Conservation (phyloP, 2,797 vertebrate species). For the Pelobates cultripes region DNA sequence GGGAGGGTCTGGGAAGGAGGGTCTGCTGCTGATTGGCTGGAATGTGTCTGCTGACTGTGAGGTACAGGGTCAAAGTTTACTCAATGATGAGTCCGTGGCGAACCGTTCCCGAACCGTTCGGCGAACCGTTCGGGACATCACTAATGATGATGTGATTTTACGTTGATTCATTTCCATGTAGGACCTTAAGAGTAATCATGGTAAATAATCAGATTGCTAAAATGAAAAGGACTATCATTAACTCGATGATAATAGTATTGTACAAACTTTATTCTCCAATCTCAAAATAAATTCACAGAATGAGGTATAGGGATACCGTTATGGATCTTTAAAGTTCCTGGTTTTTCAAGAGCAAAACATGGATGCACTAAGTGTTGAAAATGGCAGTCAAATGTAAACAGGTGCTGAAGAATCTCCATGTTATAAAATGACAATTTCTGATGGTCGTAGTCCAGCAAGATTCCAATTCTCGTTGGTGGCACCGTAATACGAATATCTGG, state of each 20-base stretch:
- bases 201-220: too few relatives aligned
- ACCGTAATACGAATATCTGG: constrained; percentile 89
- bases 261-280: background rate
- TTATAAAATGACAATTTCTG: constrained; percentile 89
- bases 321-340: constrained; percentile 78
- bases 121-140: too few relatives aligned
- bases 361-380: constrained; percentile 83
- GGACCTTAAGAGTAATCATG: too few relatives aligned
- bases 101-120: too few relatives aligned
- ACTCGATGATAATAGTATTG: background rate
- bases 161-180: too few relatives aligned
- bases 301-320: constrained; percentile 75
- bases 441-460: constrained; percentile 84
- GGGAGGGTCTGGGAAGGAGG: too few relatives aligned
- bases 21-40: too few relatives aligned
- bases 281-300: constrained; percentile 59
- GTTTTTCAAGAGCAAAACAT: constrained; percentile 89
- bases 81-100: too few relatives aligned
- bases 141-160: too few relatives aligned
- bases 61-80: too few relatives aligned
- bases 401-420: constrained; percentile 81
- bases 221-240: background rate
- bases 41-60: too few relatives aligned
- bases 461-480: constrained; percentile 79
- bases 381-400: constrained; percentile 80